These are phyloP conservation scores for Brachionus manjavacas DNA, from an alignment of 1,140 invertebrate species.

Conservation along the genomic window DNA sequence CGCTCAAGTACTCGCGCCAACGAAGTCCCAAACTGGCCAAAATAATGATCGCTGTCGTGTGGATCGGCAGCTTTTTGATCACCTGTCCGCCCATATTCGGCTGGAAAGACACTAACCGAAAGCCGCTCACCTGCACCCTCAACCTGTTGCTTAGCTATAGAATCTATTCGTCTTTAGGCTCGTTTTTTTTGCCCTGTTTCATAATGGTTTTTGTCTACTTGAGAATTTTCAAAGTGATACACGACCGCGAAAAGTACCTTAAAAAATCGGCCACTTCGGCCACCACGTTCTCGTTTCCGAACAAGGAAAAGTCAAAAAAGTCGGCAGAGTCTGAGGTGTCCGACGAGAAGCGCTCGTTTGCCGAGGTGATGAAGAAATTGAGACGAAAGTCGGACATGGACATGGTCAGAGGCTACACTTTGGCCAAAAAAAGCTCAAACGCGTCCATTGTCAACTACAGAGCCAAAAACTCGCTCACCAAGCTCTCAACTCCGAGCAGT, in stretches of 20 bases:
- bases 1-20: conserved; percentile 40
- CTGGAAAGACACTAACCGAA: conserved; percentile 71
- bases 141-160: conserved; percentile 46
- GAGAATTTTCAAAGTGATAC: conserved; percentile 68
- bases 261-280: not conserved
- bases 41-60: conserved; percentile 85
- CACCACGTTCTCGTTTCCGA: not conserved
- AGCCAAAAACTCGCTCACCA: not conserved
- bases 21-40: conserved; percentile 63
- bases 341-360: not conserved
- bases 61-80: conserved; percentile 85
- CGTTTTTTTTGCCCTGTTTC: conserved; percentile 79
- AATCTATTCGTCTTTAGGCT: conserved; percentile 60
- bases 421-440: not conserved
- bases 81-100: conserved; percentile 93
- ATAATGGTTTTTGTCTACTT: conserved; percentile 85
- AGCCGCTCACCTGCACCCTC: conserved; percentile 37
- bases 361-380: not conserved
- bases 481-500: not conserved
- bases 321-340: not conserved
- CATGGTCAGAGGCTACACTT: not conserved
- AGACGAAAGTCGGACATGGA: not conserved
- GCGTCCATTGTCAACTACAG: not conserved
- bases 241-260: conserved; percentile 33
- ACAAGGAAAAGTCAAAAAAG: not conserved